A percentile compares a stretch with the other conserved stretches of the same genome.
These are phyloP conservation scores for Leptinotarsa rubiginosa DNA, from an alignment of 2,888 invertebrate genomes.

Conservation along the genomic window DNA sequence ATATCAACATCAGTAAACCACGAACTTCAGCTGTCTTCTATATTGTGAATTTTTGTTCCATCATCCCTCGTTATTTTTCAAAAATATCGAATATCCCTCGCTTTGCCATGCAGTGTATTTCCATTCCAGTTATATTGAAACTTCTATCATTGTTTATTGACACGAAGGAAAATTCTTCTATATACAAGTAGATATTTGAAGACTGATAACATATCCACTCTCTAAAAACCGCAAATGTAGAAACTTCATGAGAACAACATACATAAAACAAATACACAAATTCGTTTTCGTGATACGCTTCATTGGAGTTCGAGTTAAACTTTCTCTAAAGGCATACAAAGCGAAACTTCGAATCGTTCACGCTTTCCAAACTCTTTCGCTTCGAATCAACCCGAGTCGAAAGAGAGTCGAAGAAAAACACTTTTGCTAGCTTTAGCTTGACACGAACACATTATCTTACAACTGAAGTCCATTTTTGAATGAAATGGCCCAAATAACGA, in stretches of 20 bases:
- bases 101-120: no score
- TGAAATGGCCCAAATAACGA: slow-evolving; percentile 29
- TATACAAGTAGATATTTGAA: no score
- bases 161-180: no score
- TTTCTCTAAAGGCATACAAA: neutral
- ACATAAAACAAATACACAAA: neutral
- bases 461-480: slow-evolving; percentile 14
- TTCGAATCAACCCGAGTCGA: neutral
- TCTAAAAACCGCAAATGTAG: neutral
- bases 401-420: neutral
- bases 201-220: neutral
- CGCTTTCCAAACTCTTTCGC: neutral
- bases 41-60: no score
- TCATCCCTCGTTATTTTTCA: no score
- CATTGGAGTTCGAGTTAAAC: neutral
- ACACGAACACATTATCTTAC: neutral
- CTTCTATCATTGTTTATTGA: no score
- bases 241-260: neutral
- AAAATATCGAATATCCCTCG: no score
- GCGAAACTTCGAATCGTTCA: neutral
- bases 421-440: neutral
- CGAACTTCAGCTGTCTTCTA: no score
- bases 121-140: no score
- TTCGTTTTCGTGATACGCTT: neutral
- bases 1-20: no score